Evolutionary conservation across 2,888 invertebrate species (phyloP).

Genomic region (Tetragonula carbonaria): DNA sequence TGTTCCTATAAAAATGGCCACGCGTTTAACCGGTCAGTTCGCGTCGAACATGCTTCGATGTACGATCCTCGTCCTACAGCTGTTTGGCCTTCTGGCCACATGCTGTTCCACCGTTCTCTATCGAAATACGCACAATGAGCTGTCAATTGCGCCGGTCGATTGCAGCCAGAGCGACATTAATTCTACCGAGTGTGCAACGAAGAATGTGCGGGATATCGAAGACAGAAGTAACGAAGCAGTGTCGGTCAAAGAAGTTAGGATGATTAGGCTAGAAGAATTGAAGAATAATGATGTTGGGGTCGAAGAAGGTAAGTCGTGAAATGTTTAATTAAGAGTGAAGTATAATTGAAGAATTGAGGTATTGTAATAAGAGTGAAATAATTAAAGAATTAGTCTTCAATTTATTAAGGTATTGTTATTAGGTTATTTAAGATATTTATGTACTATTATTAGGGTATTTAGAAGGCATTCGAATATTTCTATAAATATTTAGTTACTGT

Average conservation of each 20-base stretch:
- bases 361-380: no score
- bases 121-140: neutral
- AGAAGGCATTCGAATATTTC: neutral
- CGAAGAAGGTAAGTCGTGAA: slow-evolving; percentile 49
- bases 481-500: neutral
- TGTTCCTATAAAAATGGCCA: slow-evolving; percentile 79
- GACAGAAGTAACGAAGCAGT: neutral
- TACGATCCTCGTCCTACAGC: slow-evolving; percentile 68
- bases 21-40: slow-evolving; percentile 70
- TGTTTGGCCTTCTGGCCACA: slow-evolving; percentile 59
- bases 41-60: slow-evolving; percentile 80
- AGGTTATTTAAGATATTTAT: no score
- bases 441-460: no score
- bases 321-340: no score
- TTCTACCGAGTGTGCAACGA: slow-evolving; percentile 25
- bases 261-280: neutral
- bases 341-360: neutral
- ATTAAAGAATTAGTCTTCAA: no score
- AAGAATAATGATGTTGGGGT: neutral
- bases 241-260: neutral
- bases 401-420: no score
- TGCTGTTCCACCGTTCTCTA: slow-evolving; percentile 40
- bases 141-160: slow-evolving; percentile 4
- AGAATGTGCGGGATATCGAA: neutral
- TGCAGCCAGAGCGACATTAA: slow-evolving; percentile 19